Evolutionary conservation across 2,888 invertebrate species (phyloP).

Genomic region (Fragum whitleyi): DNA sequence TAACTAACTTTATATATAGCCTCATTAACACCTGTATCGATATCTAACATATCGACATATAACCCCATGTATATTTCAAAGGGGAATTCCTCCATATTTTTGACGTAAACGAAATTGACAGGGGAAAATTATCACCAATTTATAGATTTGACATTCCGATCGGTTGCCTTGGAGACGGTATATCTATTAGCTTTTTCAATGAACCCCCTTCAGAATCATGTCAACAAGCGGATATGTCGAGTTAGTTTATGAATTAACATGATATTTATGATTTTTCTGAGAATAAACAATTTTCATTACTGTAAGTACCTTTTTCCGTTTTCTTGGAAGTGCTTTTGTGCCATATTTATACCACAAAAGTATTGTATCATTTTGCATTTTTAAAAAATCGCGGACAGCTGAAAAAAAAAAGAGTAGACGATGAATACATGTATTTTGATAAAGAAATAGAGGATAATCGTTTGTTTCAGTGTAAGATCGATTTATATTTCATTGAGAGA

Average conservation of each 20-base stretch:
- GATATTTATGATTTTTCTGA: not conserved
- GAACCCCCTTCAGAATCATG: constrained; percentile 5
- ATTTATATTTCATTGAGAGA: too few species aligned
- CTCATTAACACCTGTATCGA: not conserved
- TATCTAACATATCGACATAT: not conserved
- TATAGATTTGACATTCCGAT: constrained; percentile 27
- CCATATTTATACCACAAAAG: too few species aligned
- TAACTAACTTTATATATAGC: too few species aligned
- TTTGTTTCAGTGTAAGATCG: too few species aligned
- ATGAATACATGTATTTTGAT: too few species aligned
- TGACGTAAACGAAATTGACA: constrained; percentile 27
- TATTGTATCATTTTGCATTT: too few species aligned
- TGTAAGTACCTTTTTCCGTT: too few species aligned
- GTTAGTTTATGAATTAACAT: not conserved
- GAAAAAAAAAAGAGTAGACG: too few species aligned
- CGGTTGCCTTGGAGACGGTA: constrained; percentile 23
- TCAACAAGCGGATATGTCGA: constrained; percentile 14
- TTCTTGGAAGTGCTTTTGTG: too few species aligned
- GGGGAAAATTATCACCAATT: constrained; percentile 22
- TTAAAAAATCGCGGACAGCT: too few species aligned
- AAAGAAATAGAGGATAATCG: too few species aligned
- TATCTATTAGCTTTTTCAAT: constrained; percentile 16
- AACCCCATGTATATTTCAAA: not conserved
- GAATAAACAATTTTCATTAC: too few species aligned
- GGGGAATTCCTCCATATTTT: not conserved